Conservation (phyloP, 2,888 invertebrate species). For the Cantharis flavilabris region DNA sequence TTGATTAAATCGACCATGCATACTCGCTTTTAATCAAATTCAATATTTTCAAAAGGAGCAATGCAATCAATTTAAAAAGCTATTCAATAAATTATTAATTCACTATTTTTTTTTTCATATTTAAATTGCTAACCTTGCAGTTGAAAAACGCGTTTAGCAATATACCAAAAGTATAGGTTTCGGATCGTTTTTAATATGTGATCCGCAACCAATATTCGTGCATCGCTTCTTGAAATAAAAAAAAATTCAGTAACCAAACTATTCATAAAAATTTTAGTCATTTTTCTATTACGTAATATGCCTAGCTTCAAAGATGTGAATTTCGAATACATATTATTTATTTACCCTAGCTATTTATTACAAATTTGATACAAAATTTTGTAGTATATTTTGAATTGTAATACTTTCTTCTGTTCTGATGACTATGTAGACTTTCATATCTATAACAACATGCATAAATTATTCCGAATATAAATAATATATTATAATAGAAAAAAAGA, state of each 20-base stretch:
- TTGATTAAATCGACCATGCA: not conserved
- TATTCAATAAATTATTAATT: not conserved
- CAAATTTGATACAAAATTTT: not conserved
- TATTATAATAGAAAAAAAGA: not conserved
- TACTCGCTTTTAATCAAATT: not conserved
- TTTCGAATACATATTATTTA: too few relatives aligned
- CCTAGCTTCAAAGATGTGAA: not conserved
- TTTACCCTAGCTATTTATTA: not conserved
- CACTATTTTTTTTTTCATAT: not conserved
- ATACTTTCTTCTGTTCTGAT: not conserved
- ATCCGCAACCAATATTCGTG: not conserved
- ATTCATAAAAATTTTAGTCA: not conserved
- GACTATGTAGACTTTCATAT: not conserved
- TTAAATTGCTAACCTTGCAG: not conserved
- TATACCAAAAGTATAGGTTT: not conserved
- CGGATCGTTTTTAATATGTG: not conserved
- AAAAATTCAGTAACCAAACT: not conserved
- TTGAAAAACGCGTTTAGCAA: not conserved
- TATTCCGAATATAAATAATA: not conserved
- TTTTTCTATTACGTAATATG: not conserved
- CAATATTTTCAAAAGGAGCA: not conserved
- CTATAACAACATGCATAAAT: not conserved
- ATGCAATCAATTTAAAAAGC: not conserved
- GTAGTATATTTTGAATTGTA: not conserved
- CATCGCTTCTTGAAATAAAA: not conserved